Percentiles rank a stretch among this genome's conserved stretches.
phyloP scores from a whole-genome alignment of 2,888 invertebrate genomes.

The Zelleria hepariella region DNA sequence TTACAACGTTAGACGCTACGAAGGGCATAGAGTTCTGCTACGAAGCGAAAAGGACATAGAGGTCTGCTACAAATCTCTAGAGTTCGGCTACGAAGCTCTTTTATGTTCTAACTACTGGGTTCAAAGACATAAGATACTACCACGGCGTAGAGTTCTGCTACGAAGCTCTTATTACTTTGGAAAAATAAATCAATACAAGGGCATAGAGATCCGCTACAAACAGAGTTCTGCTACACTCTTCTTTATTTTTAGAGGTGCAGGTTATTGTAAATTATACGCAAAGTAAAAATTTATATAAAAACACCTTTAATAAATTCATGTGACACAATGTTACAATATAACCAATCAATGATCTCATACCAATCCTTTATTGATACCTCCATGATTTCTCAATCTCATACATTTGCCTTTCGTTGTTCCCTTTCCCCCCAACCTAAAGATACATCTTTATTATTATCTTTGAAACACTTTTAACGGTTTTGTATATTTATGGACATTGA shows the following conservation, averaged over 20 bases:
- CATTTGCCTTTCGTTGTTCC: neutral
- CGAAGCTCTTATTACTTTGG: too few relatives aligned
- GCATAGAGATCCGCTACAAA: too few relatives aligned
- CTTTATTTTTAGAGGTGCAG: neutral
- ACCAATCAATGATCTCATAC: slow-evolving; percentile 13
- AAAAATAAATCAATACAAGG: too few relatives aligned
- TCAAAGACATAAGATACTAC: too few relatives aligned
- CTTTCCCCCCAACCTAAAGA: neutral
- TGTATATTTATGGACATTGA: neutral
- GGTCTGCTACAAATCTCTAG: too few relatives aligned
- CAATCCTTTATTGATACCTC: neutral
- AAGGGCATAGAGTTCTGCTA: too few relatives aligned
- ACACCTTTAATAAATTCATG: slow-evolving; percentile 30
- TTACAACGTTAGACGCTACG: too few relatives aligned
- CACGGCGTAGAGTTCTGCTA: too few relatives aligned
- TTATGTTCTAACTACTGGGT: too few relatives aligned
- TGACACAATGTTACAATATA: slow-evolving; percentile 46
- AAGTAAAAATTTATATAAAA: neutral
- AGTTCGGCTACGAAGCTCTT: too few relatives aligned
- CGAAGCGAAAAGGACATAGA: too few relatives aligned
- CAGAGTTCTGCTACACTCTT: too few relatives aligned
- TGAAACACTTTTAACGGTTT: neutral
- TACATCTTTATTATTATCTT: neutral
- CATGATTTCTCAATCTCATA: neutral
- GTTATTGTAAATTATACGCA: neutral